phyloP scores from a whole-genome alignment of 2,113 vertebrate genomes.

The Morone saxatilis region DNA sequence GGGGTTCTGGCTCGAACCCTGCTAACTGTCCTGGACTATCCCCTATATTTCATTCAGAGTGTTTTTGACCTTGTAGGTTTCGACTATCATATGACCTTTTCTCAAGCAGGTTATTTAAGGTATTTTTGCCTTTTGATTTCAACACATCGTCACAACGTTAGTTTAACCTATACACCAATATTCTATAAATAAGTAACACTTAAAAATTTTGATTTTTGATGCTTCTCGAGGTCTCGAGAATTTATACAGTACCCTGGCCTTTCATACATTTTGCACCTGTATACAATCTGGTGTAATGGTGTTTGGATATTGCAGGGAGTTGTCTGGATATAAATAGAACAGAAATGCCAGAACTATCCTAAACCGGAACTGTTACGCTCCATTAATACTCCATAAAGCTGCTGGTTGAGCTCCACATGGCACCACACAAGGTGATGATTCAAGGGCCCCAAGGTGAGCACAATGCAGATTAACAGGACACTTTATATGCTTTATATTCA shows the following conservation, averaged over 20 bases:
- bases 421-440: slow-evolving; percentile 24
- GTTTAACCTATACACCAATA: no score
- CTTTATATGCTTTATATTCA: slow-evolving; percentile 25
- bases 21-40: no score
- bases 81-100: no score
- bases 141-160: no score
- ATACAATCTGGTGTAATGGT: neutral
- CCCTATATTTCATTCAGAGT: no score
- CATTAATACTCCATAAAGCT: slow-evolving; percentile 39
- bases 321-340: slow-evolving; percentile 25
- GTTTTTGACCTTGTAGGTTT: no score
- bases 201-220: no score
- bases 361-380: slow-evolving; percentile 13
- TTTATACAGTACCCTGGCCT: neutral
- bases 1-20: no score
- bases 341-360: slow-evolving; percentile 7
- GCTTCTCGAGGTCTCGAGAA: neutral
- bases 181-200: no score
- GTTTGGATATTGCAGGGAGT: neutral
- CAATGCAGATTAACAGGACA: slow-evolving; percentile 25
- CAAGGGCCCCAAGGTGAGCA: slow-evolving; percentile 27
- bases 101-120: no score
- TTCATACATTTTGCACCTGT: neutral
- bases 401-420: slow-evolving; percentile 18
- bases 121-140: no score